These are phyloP conservation scores for Ia io DNA, from an alignment of 2,113 vertebrate genomes.

Conservation along the genomic window DNA sequence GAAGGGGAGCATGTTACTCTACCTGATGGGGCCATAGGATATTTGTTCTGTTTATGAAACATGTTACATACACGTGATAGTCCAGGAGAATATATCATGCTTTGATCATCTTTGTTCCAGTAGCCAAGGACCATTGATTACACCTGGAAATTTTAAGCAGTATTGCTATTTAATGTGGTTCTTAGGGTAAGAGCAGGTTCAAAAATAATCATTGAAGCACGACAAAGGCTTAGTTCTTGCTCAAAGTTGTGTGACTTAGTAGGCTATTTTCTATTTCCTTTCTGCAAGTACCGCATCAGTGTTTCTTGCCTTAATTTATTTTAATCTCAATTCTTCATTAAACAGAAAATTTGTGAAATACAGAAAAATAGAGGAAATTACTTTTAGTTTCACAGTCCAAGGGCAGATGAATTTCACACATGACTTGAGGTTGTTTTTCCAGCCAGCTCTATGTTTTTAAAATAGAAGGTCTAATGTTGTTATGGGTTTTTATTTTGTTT, in stretches of 20 bases:
- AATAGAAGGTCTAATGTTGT: background rate
- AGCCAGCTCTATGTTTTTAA: background rate
- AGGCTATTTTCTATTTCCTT: background rate
- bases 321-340: background rate
- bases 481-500: background rate
- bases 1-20: background rate
- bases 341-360: slow-evolving; percentile 13
- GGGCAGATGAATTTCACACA: background rate
- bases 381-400: background rate
- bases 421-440: background rate
- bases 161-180: background rate
- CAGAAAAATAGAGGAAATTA: background rate
- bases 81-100: background rate
- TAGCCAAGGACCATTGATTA: background rate
- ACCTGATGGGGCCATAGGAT: background rate
- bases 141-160: background rate
- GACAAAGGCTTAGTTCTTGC: background rate
- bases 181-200: background rate
- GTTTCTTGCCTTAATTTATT: background rate
- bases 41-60: background rate
- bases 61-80: background rate
- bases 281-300: background rate
- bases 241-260: background rate
- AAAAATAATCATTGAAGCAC: background rate
- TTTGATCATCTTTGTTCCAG: background rate